Base-by-base conservation (phyloP, 2,888 invertebrate genomes). In the Himalopsyche japonica region DNA sequence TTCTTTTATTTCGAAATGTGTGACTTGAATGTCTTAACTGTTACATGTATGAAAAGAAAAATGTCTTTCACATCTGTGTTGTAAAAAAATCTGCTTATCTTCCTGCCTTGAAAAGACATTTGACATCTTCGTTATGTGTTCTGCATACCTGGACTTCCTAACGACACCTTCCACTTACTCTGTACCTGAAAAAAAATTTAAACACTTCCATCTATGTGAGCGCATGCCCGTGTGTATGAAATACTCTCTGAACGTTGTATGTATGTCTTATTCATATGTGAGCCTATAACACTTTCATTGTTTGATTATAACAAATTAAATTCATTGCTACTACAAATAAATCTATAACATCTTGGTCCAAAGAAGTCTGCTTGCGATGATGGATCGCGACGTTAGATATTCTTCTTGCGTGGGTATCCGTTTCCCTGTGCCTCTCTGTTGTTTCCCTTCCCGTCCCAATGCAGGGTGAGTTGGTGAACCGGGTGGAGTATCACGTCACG, bases 401-500 rank as follows among this genome's bases (percentile, higher is more conserved):
- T 70, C 27, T 30, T 70, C 70, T 70, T 70, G 70, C 30, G 70
- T 30, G 70, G 37, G 78, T 78, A 34, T 47, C n/a, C 89, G 89
- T 88, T 88, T 88, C 70, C 79, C 81, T n/a, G 76, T 87, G 85
- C 81, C 82, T 20, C 83, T 64, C 70, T 70, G 70, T 30, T 70
- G 70, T 70, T 70, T 70, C 70, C 84, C 82, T 76, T 87, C 89
- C 90, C 91, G 91, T 91, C 89, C 48, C 89, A 90, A 89, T 89
- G 90, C 93, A 98, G 98, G 98, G 98, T 90, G 98, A 98, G 93
- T 95, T 97, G 94, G 95, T 98, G 90, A 97, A 98, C 93, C 94
- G 97, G 91, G 97, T 98, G 92, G 98, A 98, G 93, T 96, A 96
- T 93, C 97, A 98, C 92, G 98, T 98, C 88, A 95, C 95, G 89